Percentiles rank a stretch among this genome's conserved stretches.
Conservation (phyloP, 2,888 invertebrate species). For the Pyrocoelia pectoralis region DNA sequence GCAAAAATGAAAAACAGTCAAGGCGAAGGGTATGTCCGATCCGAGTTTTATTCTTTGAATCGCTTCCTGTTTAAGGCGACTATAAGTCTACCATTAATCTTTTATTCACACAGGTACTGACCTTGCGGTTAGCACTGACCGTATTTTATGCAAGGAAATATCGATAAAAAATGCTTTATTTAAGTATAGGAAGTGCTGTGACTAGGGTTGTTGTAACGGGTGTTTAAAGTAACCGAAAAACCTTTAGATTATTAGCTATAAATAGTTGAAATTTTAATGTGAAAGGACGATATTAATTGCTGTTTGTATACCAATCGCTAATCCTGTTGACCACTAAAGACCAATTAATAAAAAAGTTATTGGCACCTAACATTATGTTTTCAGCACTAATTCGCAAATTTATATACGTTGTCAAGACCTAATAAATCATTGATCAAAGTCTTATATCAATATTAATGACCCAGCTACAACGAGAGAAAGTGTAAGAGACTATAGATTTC, state of each 20-base stretch:
- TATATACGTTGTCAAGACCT: too few species aligned
- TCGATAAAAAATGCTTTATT: slow-evolving; percentile 9
- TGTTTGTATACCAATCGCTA: too few species aligned
- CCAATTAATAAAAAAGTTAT: too few species aligned
- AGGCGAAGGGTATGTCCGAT: slow-evolving; percentile 11
- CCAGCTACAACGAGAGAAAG: too few species aligned
- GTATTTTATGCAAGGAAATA: slow-evolving; percentile 6
- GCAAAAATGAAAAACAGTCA: neutral
- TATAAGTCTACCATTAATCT: slow-evolving; percentile 8
- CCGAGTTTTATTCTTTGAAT: neutral
- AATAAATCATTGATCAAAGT: too few species aligned
- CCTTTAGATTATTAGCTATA: neutral
- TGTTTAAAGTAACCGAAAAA: neutral
- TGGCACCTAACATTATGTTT: too few species aligned
- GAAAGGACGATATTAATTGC: neutral
- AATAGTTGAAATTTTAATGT: neutral
- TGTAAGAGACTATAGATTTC: too few species aligned
- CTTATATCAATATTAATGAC: too few species aligned
- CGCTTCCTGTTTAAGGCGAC: slow-evolving; percentile 4
- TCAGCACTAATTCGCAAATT: too few species aligned
- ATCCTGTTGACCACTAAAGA: too few species aligned
- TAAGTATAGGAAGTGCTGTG: neutral
- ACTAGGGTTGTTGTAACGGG: neutral
- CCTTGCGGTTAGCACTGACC: slow-evolving; percentile 11
- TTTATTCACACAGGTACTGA: neutral